Base-by-base conservation (phyloP, 2,888 invertebrate species). In the Cantharis rufa region DNA sequence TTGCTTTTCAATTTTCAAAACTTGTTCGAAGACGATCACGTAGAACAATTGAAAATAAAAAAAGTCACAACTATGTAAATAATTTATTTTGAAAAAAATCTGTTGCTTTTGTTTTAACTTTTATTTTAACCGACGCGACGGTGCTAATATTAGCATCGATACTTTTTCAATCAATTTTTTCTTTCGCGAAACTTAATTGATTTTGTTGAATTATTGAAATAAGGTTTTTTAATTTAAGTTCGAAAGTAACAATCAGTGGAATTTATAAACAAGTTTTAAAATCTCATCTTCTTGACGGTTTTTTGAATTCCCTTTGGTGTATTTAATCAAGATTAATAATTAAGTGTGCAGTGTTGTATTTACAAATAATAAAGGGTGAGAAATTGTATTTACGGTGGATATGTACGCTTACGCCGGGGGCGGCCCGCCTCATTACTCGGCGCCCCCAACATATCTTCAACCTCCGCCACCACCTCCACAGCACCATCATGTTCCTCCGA, bases 371-470 rank as follows among this genome's bases (percentile, higher is more conserved):
- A 74, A 69, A 48, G 64, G 72, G 28, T 71, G 62, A 75, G 71
- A 77, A 71, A 79, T 78, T 83, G 82, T 80, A 79, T 77, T 80
- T 79, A 79, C 82, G 82, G 85, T 84, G 83, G 84, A 85, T 84
- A 89, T 89, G 89, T 89, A 89, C 87, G 87, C 89, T 81, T 89
- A 89, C 83, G 89, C 89, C 80, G 88, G 88, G 85, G 88, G 87
- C 83, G 88, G 87, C 80, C 89, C 88, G 82, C 88, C 88, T 76
- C 88, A 88, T 82, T 89, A 88, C 81, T 88, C 89, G 84, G 87
- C 89, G 81, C 89, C 89, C 81, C 88, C 89, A 71, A 87, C 88
- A 62, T 88, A 88, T 79, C 83, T 88, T 71, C 88, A 88, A 79
- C 86, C 88, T 72, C 88, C 87, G 72, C 87, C 86, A 81, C 87